These are phyloP conservation scores for Muscicapa adusta DNA, from an alignment of 2,113 vertebrate species.

Conservation along the genomic window DNA sequence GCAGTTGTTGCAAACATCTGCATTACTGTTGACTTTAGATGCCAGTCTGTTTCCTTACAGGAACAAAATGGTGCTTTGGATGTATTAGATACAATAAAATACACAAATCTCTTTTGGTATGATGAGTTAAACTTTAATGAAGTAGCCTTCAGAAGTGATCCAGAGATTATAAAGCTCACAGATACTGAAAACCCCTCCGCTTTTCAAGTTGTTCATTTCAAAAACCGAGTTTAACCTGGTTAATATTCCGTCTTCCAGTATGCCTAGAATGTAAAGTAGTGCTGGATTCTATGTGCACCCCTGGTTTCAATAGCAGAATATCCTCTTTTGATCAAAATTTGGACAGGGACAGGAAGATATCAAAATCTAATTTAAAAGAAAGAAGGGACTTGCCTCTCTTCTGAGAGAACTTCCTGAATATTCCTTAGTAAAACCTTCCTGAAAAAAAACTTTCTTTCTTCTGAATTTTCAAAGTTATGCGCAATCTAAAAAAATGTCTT, in stretches of 20 bases:
- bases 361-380: neutral
- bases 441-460: conserved; percentile 5
- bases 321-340: conserved; percentile 18
- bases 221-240: neutral
- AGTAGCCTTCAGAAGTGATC: neutral
- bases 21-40: neutral
- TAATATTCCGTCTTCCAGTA: neutral
- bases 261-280: neutral
- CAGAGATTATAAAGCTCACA: neutral
- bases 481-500: neutral
- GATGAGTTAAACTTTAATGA: neutral
- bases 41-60: neutral
- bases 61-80: neutral
- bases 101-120: neutral
- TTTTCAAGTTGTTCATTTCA: neutral
- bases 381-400: neutral
- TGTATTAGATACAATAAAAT: neutral
- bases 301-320: neutral
- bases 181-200: neutral
- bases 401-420: neutral
- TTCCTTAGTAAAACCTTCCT: neutral
- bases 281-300: neutral
- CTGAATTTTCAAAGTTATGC: neutral
- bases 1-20: neutral
- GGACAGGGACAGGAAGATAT: neutral